Evolutionary conservation across 2,888 invertebrate species (phyloP).

Genomic region (Brenthis daphne): DNA sequence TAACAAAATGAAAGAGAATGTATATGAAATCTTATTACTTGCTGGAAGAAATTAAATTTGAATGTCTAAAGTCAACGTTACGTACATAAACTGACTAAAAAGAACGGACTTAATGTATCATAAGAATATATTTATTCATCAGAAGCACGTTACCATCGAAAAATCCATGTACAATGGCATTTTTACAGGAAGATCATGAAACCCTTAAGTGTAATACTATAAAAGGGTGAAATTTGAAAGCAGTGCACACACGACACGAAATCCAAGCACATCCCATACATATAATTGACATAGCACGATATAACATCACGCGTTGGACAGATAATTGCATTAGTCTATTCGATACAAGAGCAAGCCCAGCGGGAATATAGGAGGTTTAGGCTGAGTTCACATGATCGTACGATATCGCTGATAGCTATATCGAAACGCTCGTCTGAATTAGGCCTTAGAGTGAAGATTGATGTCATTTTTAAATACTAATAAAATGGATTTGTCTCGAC

Average conservation of each 20-base stretch:
- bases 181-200: slow-evolving; percentile 27
- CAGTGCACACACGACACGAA: slow-evolving; percentile 39
- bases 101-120: slow-evolving; percentile 12
- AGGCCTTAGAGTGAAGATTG: slow-evolving; percentile 41
- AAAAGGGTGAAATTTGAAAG: slow-evolving; percentile 10
- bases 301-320: slow-evolving; percentile 55
- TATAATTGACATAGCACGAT: slow-evolving; percentile 73
- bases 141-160: background rate
- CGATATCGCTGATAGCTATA: too few species aligned
- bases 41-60: too few species aligned
- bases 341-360: slow-evolving; percentile 58
- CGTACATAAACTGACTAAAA: background rate
- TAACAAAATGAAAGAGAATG: too few species aligned
- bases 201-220: slow-evolving; percentile 41
- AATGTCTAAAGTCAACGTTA: background rate
- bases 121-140: slow-evolving; percentile 9
- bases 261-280: slow-evolving; percentile 47
- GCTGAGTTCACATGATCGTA: slow-evolving; percentile 38
- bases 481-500: too few species aligned
- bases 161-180: too few species aligned
- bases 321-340: slow-evolving; percentile 47
- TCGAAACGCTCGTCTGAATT: slow-evolving; percentile 38
- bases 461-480: slow-evolving; percentile 3
- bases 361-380: slow-evolving; percentile 53
- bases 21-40: too few species aligned